These are phyloP conservation scores for Melierax canorus DNA, from an alignment of 2,113 vertebrate genomes.

Conservation along the genomic window DNA sequence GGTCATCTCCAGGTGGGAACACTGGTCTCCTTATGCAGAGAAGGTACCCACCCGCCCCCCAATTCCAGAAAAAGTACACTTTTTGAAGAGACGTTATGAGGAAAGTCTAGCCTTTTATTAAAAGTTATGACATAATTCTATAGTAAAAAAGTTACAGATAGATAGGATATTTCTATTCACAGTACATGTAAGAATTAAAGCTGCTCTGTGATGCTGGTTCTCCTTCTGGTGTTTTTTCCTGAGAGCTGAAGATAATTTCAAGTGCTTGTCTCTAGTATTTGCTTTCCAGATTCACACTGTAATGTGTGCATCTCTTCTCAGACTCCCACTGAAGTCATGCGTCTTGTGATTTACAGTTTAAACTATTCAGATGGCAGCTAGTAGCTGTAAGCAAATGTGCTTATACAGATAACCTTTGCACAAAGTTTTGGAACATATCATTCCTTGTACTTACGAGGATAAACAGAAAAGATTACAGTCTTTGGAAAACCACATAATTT, in stretches of 20 bases:
- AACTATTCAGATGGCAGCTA: background rate
- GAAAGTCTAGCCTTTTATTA: background rate
- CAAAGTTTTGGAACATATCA: background rate
- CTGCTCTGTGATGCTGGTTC: background rate
- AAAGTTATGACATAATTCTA: background rate
- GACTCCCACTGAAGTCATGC: background rate
- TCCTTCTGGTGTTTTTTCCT: background rate
- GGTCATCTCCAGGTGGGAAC: background rate
- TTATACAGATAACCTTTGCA: background rate
- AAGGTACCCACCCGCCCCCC: background rate
- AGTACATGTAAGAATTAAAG: background rate
- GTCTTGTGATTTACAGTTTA: background rate
- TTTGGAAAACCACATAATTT: background rate
- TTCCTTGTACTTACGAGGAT: background rate
- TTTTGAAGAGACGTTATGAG: background rate
- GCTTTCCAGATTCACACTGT: background rate
- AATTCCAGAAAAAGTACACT: background rate
- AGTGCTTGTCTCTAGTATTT: background rate
- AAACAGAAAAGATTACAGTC: background rate
- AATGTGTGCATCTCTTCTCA: background rate
- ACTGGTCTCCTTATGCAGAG: background rate
- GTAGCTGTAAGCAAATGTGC: background rate
- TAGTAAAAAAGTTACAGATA: background rate
- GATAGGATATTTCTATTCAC: background rate
- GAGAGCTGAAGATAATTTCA: background rate